Base-by-base conservation (phyloP, 2,797 vertebrate species). In the Cyprinella venusta region DNA sequence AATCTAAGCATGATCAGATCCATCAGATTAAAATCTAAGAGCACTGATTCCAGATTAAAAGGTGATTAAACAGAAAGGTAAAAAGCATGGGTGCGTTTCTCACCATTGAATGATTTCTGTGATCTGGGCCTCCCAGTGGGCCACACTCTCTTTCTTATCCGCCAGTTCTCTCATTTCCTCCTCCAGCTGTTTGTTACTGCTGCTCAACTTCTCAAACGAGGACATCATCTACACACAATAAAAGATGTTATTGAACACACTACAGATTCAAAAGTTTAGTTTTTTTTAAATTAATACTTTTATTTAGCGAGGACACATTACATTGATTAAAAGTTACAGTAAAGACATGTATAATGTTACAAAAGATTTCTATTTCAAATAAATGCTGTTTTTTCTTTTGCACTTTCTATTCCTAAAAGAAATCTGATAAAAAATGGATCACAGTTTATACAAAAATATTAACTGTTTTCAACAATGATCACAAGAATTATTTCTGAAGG, bases 21-120 rank as follows among this genome's bases (percentile, higher is more conserved):
- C 21, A n/a, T n/a, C 21, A 72, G 45, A 36, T 36, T 18, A 6
- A 21, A 72, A 16, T 33, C 18, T 52, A 54, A n/a, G 6, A 54
- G 3, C 33, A 33, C 6, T 2, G 50, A 75, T 56, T 56, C 12
- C 33, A 75, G 7, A 38, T 56, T 56, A 24, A 75, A 36, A 56
- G 19, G 3, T 5, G 48, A 2, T 6, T 21, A 18, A 15, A 76
- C 54, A 42, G 4, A 1, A 24, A 24, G n/a, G 52, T 26, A 26
- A 52, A 52, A 24, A 79, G 64, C 8, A 16, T 24, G 18, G 26
- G 67, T 42, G 8, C 64, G 80, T 24, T 16, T 94, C 94, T 96
- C 90, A 99, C 98, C 98, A 99, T 72, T 99, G 98, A 91, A 99
- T 99, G 93, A 99, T 99, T 91, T 99, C 98, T 26, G 98, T 99